phyloP scores from a whole-genome alignment of 2,113 vertebrate genomes.

The Oceanodroma tethys region DNA sequence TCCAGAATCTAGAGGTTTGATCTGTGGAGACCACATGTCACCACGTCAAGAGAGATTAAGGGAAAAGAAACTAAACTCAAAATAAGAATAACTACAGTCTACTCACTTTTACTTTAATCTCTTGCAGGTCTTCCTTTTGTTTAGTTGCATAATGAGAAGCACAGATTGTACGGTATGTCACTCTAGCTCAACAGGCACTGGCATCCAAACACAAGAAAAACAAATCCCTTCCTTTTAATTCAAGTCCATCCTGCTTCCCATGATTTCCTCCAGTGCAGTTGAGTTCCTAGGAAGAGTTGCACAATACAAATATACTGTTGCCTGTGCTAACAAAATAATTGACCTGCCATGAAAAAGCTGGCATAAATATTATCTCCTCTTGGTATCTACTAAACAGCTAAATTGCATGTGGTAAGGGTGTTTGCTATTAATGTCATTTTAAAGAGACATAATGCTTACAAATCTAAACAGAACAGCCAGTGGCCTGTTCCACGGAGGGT shows the following conservation, averaged over 20 bases:
- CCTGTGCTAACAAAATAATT: slow-evolving; percentile 41
- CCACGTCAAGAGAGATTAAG: not conserved
- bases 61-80: not conserved
- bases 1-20: not conserved
- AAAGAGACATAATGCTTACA: not conserved
- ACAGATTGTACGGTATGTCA: not conserved
- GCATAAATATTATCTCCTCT: slow-evolving; percentile 23
- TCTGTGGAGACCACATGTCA: not conserved
- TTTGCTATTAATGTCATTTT: not conserved
- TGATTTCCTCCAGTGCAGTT: slow-evolving; percentile 9
- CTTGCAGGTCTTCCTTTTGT: not conserved
- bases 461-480: not conserved
- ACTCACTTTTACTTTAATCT: not conserved
- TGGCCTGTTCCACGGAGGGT: not conserved
- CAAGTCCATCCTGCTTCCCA: slow-evolving; percentile 14
- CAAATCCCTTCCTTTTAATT: slow-evolving; percentile 35
- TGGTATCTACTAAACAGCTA: not conserved
- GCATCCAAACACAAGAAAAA: slow-evolving; percentile 1
- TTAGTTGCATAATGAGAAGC: not conserved
- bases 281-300: slow-evolving; percentile 60
- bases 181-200: not conserved
- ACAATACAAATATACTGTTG: slow-evolving; percentile 25
- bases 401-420: not conserved
- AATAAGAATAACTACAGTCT: not conserved
- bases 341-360: not conserved